Conservation (phyloP, 2,888 invertebrate genomes). For the Nephrotoma guestfalica region DNA sequence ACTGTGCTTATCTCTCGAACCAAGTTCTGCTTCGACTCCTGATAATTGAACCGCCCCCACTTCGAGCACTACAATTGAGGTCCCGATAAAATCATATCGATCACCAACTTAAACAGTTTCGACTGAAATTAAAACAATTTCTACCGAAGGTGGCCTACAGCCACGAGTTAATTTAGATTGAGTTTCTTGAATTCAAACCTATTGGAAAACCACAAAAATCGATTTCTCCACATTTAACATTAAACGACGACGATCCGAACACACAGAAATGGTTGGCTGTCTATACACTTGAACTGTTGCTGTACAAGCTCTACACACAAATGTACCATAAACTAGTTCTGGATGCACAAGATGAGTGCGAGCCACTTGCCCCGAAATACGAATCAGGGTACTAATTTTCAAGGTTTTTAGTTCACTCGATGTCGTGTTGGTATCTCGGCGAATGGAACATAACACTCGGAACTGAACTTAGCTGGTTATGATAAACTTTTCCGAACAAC, state of each 20-base stretch:
- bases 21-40: conserved; percentile 79
- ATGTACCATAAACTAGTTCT: conserved; percentile 37
- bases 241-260: conserved; percentile 82
- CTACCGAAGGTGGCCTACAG: conserved; percentile 90
- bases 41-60: conserved; percentile 70
- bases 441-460: no score
- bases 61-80: no score
- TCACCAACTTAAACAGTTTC: conserved; percentile 81
- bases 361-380: no score
- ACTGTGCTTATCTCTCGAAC: conserved; percentile 54
- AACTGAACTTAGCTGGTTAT: no score
- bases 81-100: no score
- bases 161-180: conserved; percentile 94
- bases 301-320: conserved; percentile 91
- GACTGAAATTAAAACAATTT: conserved; percentile 87
- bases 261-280: conserved; percentile 90
- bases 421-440: no score
- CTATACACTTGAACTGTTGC: conserved; percentile 98
- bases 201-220: conserved; percentile 91
- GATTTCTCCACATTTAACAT: conserved; percentile 88
- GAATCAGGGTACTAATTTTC: no score
- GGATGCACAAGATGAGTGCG: no score
- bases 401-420: no score
- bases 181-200: conserved; percentile 93
- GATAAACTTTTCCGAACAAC: no score